These are phyloP conservation scores for Contarinia nasturtii DNA, from an alignment of 1,140 invertebrate species.

Conservation along the genomic window DNA sequence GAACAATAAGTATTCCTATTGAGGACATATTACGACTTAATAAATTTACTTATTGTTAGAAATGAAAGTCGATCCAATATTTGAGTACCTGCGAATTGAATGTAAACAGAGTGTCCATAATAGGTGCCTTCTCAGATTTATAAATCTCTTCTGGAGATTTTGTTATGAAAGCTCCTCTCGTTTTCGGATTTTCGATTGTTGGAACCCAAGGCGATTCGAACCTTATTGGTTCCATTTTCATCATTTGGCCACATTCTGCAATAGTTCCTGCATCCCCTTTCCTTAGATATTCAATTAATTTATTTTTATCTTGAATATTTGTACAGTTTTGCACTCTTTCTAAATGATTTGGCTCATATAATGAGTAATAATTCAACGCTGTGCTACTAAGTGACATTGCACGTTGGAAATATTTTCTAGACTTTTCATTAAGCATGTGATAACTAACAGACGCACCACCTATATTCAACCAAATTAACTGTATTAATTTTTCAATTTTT, in stretches of 20 bases:
- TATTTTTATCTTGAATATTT: background rate
- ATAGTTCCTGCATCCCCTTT: background rate
- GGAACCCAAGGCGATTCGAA: background rate
- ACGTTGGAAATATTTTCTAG: background rate
- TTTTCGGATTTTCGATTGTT: background rate
- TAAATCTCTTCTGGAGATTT: background rate
- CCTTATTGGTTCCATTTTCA: background rate
- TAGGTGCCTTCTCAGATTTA: background rate
- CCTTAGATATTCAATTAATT: background rate
- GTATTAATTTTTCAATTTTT: background rate
- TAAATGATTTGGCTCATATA: background rate
- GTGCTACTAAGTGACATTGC: background rate
- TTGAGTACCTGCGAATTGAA: background rate
- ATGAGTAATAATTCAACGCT: background rate
- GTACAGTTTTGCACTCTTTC: background rate
- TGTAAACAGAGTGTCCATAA: background rate
- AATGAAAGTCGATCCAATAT: background rate
- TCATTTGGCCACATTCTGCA: background rate
- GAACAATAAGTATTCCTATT: background rate
- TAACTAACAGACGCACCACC: background rate
- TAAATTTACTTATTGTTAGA: no score
- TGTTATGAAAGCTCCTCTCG: background rate
- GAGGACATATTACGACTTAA: no score
- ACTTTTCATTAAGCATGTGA: background rate
- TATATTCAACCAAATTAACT: background rate